Conservation (phyloP, 1,140 invertebrate genomes). For the Caenorhabditis briggsae region DNA sequence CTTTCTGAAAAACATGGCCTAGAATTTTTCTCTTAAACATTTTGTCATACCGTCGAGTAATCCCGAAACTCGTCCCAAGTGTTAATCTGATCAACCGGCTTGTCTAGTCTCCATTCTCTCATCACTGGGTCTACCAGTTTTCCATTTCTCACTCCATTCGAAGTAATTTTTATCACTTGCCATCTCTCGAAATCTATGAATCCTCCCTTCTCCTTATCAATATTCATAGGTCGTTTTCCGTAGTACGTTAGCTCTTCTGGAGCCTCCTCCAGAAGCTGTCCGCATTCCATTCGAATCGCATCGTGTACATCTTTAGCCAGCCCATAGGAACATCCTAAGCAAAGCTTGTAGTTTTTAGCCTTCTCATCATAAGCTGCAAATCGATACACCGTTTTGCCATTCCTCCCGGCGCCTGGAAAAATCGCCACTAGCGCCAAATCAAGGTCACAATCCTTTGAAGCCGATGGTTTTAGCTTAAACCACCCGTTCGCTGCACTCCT, state of each 20-base stretch:
- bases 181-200: slow-evolving; percentile 45
- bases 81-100: slow-evolving; percentile 27
- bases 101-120: slow-evolving; percentile 39
- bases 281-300: slow-evolving; percentile 13
- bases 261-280: slow-evolving; percentile 28
- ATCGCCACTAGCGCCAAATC: background rate
- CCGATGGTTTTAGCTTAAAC: slow-evolving; percentile 31
- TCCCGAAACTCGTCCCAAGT: slow-evolving; percentile 31
- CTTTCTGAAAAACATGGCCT: slow-evolving; percentile 1
- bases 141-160: slow-evolving; percentile 45
- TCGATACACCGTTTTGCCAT: background rate
- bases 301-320: background rate
- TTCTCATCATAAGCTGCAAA: slow-evolving; percentile 19
- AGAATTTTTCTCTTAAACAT: background rate
- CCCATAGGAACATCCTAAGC: slow-evolving; percentile 4
- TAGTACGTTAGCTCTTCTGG: background rate
- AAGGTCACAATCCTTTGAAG: slow-evolving; percentile 1
- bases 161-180: slow-evolving; percentile 54
- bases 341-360: background rate
- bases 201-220: slow-evolving; percentile 4
- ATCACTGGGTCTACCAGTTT: slow-evolving; percentile 57
- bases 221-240: slow-evolving; percentile 22
- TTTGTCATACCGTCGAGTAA: background rate
- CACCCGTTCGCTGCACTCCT: slow-evolving; percentile 4
- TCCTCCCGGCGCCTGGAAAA: background rate